Evolutionary conservation across 2,888 invertebrate genomes (phyloP).

Genomic region (Cheilosia urbana): DNA sequence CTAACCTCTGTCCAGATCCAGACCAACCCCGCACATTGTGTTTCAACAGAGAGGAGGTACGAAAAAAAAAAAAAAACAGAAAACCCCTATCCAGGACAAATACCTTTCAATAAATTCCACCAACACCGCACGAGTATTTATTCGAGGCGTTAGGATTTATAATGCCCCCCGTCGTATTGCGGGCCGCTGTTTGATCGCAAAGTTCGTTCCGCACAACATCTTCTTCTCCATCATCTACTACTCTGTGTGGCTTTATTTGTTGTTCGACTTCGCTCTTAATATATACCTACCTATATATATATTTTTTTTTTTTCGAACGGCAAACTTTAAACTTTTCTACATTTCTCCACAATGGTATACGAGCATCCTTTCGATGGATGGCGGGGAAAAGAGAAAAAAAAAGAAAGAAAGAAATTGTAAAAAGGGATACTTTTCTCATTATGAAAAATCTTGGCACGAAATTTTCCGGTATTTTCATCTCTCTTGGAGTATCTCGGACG

Average conservation of each 20-base stretch:
- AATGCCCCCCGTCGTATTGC: conserved; percentile 47
- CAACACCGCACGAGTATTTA: conserved; percentile 63
- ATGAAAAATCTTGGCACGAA: conserved; percentile 73
- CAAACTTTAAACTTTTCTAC: conserved; percentile 45
- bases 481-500: conserved; percentile 53
- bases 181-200: conserved; percentile 48
- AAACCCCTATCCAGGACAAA: conserved; percentile 22
- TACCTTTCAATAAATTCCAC: conserved; percentile 71
- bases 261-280: conserved; percentile 60
- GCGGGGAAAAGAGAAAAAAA: not conserved
- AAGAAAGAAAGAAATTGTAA: conserved; percentile 31
- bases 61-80: conserved; percentile 10
- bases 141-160: conserved; percentile 72
- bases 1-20: conserved; percentile 24
- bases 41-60: not conserved
- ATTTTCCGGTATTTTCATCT: conserved; percentile 73
- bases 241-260: conserved; percentile 50
- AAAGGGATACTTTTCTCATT: conserved; percentile 71
- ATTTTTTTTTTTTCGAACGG: conserved; percentile 16
- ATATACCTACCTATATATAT: no score
- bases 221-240: conserved; percentile 7
- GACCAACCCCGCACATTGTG: conserved; percentile 17
- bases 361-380: not conserved
- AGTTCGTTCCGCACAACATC: conserved; percentile 22
- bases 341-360: conserved; percentile 13